phyloP scores from a whole-genome alignment of 2,888 invertebrate genomes.

The Odontocerum albicorne region DNA sequence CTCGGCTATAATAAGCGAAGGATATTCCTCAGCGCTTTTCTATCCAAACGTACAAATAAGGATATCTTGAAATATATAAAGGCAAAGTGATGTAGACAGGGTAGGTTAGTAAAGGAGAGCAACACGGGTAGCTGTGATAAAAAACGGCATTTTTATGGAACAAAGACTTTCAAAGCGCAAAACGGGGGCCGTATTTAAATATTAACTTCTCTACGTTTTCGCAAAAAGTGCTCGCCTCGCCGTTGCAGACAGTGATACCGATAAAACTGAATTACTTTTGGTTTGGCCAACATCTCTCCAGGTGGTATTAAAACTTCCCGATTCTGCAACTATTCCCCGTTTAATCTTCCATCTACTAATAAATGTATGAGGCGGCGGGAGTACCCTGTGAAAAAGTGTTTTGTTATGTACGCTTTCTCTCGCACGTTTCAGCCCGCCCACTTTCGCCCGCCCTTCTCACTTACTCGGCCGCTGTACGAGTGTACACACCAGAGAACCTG shows the following conservation, averaged over 20 bases:
- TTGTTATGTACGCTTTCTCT: conserved; percentile 2
- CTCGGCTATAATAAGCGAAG: no score
- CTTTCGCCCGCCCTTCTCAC: background rate
- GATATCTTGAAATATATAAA: no score
- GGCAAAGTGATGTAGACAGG: no score
- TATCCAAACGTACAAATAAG: no score
- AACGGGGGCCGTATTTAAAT: conserved; percentile 7
- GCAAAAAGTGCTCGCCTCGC: background rate
- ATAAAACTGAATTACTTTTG: conserved; percentile 36
- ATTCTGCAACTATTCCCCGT: conserved; percentile 35
- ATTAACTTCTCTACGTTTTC: conserved; percentile 3
- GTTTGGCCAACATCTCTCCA: conserved; percentile 28
- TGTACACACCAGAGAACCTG: no score
- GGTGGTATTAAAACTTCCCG: conserved; percentile 30
- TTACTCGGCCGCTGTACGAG: no score
- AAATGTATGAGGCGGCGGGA: conserved; percentile 34
- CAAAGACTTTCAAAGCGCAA: background rate
- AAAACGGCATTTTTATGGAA: no score
- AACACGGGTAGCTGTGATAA: no score
- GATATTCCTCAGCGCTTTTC: no score
- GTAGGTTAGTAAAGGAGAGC: no score
- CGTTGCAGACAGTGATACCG: conserved; percentile 23
- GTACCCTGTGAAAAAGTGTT: conserved; percentile 32
- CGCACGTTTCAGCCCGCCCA: conserved; percentile 2
- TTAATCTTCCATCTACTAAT: conserved; percentile 36